Conservation (phyloP, 2,888 invertebrate species). For the Empis stercorea region DNA sequence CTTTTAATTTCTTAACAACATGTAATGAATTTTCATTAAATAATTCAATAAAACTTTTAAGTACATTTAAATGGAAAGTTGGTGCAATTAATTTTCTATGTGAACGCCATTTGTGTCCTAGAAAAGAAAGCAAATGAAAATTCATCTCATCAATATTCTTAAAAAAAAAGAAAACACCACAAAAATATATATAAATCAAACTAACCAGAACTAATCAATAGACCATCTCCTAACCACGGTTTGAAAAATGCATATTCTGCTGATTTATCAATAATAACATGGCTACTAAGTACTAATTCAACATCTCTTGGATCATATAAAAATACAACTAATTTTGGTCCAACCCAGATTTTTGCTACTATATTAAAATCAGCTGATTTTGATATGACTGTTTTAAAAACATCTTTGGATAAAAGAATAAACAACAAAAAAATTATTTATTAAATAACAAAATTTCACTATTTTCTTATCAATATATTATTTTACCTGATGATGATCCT, state of each 20-base stretch:
- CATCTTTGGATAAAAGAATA: constrained; percentile 40
- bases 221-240: constrained; percentile 73
- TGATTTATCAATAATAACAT: constrained; percentile 69
- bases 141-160: no score
- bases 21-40: constrained; percentile 71
- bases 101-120: constrained; percentile 72
- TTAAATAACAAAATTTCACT: neutral
- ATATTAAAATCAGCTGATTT: constrained; percentile 40
- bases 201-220: constrained; percentile 65
- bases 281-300: constrained; percentile 64
- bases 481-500: constrained; percentile 56
- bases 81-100: constrained; percentile 78
- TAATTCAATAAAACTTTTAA: constrained; percentile 74
- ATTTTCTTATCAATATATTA: neutral
- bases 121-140: constrained; percentile 3
- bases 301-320: constrained; percentile 64
- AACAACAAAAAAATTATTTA: neutral
- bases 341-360: constrained; percentile 60
- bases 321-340: constrained; percentile 61
- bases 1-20: constrained; percentile 58
- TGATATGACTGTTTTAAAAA: constrained; percentile 47
- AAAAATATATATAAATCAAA: constrained; percentile 12
- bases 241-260: constrained; percentile 67
- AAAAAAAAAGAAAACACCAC: no score
- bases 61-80: constrained; percentile 75